A percentile compares a stretch with the other conserved stretches of the same genome.
phyloP scores from a whole-genome alignment of 2,888 invertebrate genomes.

The Plagodis dolabraria region DNA sequence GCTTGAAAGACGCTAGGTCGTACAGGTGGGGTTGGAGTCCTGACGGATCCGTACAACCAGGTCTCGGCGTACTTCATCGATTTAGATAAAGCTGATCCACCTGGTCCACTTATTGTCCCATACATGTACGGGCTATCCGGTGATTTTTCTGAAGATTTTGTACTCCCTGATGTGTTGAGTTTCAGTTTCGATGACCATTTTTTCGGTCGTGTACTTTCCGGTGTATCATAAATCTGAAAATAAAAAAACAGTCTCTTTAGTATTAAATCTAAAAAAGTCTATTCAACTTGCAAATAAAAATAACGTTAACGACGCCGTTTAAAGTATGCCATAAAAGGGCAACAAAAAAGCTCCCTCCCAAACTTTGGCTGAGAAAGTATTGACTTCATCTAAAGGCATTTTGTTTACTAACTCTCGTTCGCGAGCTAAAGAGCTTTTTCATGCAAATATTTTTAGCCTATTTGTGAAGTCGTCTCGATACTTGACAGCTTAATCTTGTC shows the following conservation, averaged over 20 bases:
- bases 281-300: slow-evolving; percentile 16
- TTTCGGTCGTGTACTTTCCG: slow-evolving; percentile 85
- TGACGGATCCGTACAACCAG: slow-evolving; percentile 93
- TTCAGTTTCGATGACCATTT: slow-evolving; percentile 91
- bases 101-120: slow-evolving; percentile 84
- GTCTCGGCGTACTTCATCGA: slow-evolving; percentile 94
- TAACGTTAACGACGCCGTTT: slow-evolving; percentile 22
- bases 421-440: slow-evolving; percentile 53
- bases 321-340: slow-evolving; percentile 27
- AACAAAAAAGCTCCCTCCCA: slow-evolving; percentile 29
- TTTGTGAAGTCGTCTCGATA: slow-evolving; percentile 53
- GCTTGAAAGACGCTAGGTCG: slow-evolving; percentile 80
- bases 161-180: slow-evolving; percentile 79
- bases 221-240: slow-evolving; percentile 80
- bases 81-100: slow-evolving; percentile 90
- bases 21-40: slow-evolving; percentile 79
- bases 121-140: slow-evolving; percentile 79
- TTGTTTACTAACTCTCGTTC: slow-evolving; percentile 49
- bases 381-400: slow-evolving; percentile 44
- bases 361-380: slow-evolving; percentile 46
- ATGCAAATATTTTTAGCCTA: slow-evolving; percentile 55
- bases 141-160: slow-evolving; percentile 76
- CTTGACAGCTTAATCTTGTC: slow-evolving; percentile 49
- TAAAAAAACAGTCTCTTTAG: slow-evolving; percentile 28
- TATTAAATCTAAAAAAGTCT: slow-evolving; percentile 6